These are phyloP conservation scores for Lasioglossum morio DNA, from an alignment of 2,888 invertebrate species.

Conservation along the genomic window DNA sequence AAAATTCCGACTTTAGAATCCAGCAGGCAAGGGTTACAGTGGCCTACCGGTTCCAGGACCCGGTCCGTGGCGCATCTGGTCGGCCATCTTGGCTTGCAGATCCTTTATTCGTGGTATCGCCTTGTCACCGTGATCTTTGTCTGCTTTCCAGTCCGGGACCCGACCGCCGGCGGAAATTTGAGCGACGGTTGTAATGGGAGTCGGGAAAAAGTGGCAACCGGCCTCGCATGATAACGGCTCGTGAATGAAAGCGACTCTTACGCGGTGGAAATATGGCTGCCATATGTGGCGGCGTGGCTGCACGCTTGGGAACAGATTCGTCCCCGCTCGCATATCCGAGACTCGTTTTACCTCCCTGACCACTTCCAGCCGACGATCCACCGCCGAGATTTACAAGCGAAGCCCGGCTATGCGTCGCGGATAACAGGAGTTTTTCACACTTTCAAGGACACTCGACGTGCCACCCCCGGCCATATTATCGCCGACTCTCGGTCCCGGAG, in stretches of 20 bases:
- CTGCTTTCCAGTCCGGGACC: not conserved
- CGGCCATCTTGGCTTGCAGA: not conserved
- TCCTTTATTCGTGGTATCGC: not conserved
- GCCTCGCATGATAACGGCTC: constrained; percentile 39
- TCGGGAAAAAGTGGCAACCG: constrained; percentile 32
- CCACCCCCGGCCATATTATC: not conserved
- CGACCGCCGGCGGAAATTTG: constrained; percentile 13
- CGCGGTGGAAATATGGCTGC: constrained; percentile 67
- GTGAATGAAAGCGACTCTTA: constrained; percentile 53
- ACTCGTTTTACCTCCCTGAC: constrained; percentile 18
- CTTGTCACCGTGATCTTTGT: not conserved
- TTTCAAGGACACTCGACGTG: not conserved
- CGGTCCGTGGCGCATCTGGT: not conserved
- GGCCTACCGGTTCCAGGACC: constrained; percentile 14
- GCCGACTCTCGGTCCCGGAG: not conserved
- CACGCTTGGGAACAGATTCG: constrained; percentile 52
- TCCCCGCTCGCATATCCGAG: constrained; percentile 15
- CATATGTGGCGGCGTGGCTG: constrained; percentile 62
- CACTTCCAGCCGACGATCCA: constrained; percentile 3
- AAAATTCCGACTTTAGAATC: not conserved
- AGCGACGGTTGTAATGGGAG: constrained; percentile 23
- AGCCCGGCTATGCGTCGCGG: not conserved
- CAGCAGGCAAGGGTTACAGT: constrained; percentile 1
- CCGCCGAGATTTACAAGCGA: constrained; percentile 21
- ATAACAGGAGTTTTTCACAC: not conserved